A percentile compares a stretch with the other conserved stretches of the same genome.
These are phyloP conservation scores for Rhinoderma darwinii DNA, from an alignment of 2,113 vertebrate species.

Conservation along the genomic window DNA sequence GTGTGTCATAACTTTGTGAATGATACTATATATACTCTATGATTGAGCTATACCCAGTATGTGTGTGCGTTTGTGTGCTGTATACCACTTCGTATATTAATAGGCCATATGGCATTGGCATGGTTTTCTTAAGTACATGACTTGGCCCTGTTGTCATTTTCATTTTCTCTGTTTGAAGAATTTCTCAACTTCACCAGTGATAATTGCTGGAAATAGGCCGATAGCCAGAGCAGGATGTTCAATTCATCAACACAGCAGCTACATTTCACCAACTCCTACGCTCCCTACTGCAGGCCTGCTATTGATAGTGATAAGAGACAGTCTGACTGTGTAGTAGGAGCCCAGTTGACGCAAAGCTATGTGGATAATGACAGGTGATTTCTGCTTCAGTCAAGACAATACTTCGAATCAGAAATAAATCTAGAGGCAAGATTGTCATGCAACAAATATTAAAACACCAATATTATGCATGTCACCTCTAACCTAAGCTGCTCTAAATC, in stretches of 20 bases:
- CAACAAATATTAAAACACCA: not conserved
- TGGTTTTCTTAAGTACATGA: not conserved
- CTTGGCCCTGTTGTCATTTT: not conserved
- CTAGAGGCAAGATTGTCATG: not conserved
- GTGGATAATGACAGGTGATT: not conserved
- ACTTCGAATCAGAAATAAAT: not conserved
- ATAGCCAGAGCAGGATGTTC: slow-evolving; percentile 16
- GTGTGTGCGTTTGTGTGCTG: not conserved
- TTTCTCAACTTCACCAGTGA: slow-evolving; percentile 6
- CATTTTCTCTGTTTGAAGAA: not conserved
- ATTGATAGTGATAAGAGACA: slow-evolving; percentile 30
- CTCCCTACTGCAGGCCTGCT: not conserved
- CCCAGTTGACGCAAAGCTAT: not conserved
- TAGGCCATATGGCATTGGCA: not conserved
- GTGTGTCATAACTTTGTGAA: no score
- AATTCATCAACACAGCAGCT: slow-evolving; percentile 31
- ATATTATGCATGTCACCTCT: not conserved
- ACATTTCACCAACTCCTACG: slow-evolving; percentile 11
- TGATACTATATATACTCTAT: no score
- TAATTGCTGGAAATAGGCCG: slow-evolving; percentile 9
- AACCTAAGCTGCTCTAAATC: not conserved
- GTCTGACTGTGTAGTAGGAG: not conserved
- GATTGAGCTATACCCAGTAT: no score
- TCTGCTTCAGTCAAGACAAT: not conserved
- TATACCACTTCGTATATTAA: not conserved